Conservation (phyloP, 2,113 vertebrate species). For the Mormoops blainvillei region DNA sequence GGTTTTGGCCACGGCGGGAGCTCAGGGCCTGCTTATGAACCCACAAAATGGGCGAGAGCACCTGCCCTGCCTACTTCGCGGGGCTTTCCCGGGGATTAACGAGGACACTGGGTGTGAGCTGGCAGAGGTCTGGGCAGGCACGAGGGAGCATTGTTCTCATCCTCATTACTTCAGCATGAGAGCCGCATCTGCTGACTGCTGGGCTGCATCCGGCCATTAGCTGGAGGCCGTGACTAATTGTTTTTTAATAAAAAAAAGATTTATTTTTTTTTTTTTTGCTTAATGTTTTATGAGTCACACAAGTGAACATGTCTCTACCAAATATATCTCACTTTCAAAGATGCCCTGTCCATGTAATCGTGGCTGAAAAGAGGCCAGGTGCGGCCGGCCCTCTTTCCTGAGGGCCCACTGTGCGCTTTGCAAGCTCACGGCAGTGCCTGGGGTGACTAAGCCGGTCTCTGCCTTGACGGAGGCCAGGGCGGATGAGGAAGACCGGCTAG, state of each 20-base stretch:
- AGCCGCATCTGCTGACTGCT: constrained; percentile 22
- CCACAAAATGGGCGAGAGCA: neutral
- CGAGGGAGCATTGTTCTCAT: neutral
- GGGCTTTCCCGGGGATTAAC: constrained; percentile 1
- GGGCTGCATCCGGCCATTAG: constrained; percentile 68
- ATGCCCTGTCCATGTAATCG: neutral
- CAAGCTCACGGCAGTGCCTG: neutral
- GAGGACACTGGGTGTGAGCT: neutral
- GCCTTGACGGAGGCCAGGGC: neutral
- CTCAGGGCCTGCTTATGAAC: neutral
- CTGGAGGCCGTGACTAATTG: constrained; percentile 56
- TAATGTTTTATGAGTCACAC: constrained; percentile 62
- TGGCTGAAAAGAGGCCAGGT: neutral
- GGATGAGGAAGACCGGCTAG: neutral
- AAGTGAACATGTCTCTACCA: neutral
- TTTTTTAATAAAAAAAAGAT: constrained; percentile 45
- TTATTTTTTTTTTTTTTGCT: constrained; percentile 29
- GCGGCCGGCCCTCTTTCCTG: neutral
- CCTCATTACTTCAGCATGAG: neutral
- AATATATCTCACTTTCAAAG: neutral
- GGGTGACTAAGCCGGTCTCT: neutral
- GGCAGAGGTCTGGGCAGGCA: neutral
- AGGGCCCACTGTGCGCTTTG: neutral
- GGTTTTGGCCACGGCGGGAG: neutral
- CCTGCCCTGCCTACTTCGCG: neutral